Evolutionary conservation across 2,797 vertebrate genomes (phyloP).

Genomic region (Masticophis lateralis): DNA sequence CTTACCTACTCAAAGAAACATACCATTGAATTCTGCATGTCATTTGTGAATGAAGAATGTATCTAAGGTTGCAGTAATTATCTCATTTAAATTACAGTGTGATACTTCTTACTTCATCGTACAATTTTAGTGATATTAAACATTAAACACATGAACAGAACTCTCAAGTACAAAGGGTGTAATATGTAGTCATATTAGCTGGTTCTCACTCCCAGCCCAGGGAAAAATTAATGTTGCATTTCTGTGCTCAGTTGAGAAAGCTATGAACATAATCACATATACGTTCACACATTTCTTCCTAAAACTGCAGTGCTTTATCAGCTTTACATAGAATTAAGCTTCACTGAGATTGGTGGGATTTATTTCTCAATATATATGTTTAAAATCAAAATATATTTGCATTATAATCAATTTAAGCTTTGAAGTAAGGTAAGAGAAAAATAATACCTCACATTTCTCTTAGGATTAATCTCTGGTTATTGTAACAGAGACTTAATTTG

Average conservation of each 20-base stretch:
- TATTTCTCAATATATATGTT: not conserved
- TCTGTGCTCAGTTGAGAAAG: not conserved
- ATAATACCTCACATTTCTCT: not conserved
- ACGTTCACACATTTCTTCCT: not conserved
- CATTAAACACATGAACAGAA: not conserved
- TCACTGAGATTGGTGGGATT: not conserved
- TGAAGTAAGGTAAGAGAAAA: conserved; percentile 20
- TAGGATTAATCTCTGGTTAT: not conserved
- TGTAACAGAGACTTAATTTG: not conserved
- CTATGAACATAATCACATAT: not conserved
- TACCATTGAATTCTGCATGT: not conserved
- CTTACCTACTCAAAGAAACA: not conserved
- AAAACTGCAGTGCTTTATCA: not conserved
- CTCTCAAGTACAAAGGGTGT: not conserved
- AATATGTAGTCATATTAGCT: not conserved
- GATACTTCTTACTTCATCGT: not conserved
- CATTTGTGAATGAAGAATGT: not conserved
- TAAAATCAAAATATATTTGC: not conserved
- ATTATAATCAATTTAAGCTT: not conserved
- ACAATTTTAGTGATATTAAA: not conserved
- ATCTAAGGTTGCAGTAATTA: not conserved
- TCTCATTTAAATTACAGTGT: not conserved
- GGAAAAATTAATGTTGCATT: not conserved
- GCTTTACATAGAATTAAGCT: not conserved
- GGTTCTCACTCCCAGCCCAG: not conserved